Evolutionary conservation across 2,888 invertebrate species (phyloP).

Genomic region (Seira ritae): DNA sequence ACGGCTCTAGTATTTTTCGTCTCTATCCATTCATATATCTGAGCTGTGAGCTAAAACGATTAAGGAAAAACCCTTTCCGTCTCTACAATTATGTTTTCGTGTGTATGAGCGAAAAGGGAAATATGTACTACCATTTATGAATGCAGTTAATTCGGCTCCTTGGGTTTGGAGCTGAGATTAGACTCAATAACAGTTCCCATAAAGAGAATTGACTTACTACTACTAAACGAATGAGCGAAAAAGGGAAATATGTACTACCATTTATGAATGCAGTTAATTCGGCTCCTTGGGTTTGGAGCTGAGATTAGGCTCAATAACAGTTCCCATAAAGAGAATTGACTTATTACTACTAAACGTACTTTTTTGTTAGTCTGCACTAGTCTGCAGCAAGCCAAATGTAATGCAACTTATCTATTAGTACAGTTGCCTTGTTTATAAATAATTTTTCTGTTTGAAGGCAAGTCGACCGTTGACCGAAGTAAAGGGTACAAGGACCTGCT

Average conservation of each 20-base stretch:
- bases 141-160: not conserved
- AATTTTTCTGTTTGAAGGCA: conserved; percentile 17
- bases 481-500: conserved; percentile 20
- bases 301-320: not conserved
- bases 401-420: no score
- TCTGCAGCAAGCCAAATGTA: no score
- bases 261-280: not conserved
- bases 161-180: not conserved
- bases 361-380: no score
- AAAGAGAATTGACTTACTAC: not conserved
- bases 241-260: no score
- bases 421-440: not conserved
- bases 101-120: no score
- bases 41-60: no score
- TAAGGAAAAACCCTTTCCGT: not conserved
- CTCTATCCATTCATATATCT: no score
- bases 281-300: not conserved
- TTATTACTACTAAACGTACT: not conserved
- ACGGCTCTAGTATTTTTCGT: not conserved
- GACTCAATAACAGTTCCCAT: conserved; percentile 1
- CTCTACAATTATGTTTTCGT: no score
- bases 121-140: no score
- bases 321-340: not conserved
- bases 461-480: conserved; percentile 21
- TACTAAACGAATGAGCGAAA: no score